Evolutionary conservation across 2,113 vertebrate species (phyloP), one percentile per base, ranked within the genome.

Genomic region (Phrynosoma blainvillii): DNA sequence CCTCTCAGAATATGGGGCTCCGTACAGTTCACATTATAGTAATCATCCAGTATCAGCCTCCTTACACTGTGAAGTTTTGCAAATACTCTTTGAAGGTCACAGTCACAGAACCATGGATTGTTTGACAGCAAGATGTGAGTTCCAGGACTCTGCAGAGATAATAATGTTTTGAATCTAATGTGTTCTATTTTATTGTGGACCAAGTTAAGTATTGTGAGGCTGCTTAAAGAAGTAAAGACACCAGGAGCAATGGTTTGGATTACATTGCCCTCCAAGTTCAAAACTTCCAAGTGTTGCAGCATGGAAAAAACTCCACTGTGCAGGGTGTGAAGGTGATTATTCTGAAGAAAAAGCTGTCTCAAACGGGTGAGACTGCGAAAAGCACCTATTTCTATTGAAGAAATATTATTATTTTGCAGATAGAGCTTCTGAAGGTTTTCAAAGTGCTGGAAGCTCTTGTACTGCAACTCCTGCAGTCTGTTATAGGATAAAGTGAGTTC

Each of bases 91-190:
- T 98, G 97, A 82, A 97, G 95, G 90, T 98, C 97, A 42, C 98
- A 98, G 88, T 98, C 96, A n/a, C 97, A 98, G 78, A 93, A 93
- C 97, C 97, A 98, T 0, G 96, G 96, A 90, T 98, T 98, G 21
- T 92, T 89, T 62, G 91, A 90, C 87, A 98, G 94, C 90, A 97
- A 94, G 80, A 98, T 95, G 80, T 98, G 97, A 9, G 96, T 97
- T 92, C 97, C 97, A 91, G 96, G 94, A 25, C 96, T 95, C 84
- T 97, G 96, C 86, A 98, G 94, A 91, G 89, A 96, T 82, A 97
- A 91, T 91, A 98, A 97, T 0, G 96, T 96, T 92, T 97, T 97
- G 93, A 97, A 98, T 88, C 92, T 79, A 47, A 97, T 52, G 7
- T 92, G 90, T 40, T 93, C 93, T 65, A 98, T 87, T 4, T 87